phyloP scores from a whole-genome alignment of 2,888 invertebrate genomes.

The Campoplex capitator region DNA sequence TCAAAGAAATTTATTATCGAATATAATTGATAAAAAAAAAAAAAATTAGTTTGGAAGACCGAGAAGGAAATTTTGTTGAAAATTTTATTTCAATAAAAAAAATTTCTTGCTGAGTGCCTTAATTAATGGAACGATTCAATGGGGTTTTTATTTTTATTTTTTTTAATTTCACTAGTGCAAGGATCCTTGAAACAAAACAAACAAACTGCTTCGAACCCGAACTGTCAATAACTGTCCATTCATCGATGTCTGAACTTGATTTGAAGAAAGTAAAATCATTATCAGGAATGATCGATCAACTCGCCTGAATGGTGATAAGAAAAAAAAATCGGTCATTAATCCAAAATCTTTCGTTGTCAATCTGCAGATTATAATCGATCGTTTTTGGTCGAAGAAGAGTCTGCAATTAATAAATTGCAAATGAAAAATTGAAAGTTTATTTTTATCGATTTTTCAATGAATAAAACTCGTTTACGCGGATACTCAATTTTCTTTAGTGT shows the following conservation, averaged over 20 bases:
- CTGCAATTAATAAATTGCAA: not conserved
- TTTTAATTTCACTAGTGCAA: not conserved
- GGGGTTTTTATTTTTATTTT: no score
- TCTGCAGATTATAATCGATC: not conserved
- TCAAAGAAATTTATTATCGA: no score
- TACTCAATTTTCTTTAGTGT: not conserved
- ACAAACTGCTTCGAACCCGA: not conserved
- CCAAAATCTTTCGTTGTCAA: not conserved
- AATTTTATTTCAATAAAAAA: no score
- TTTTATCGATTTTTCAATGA: no score
- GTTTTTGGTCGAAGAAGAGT: not conserved
- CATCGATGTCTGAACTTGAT: constrained; percentile 28
- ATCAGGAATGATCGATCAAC: not conserved
- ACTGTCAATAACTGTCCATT: constrained; percentile 6
- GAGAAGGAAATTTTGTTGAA: no score
- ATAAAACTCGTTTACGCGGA: not conserved
- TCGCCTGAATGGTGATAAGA: not conserved
- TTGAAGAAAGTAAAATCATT: not conserved
- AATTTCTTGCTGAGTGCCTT: no score
- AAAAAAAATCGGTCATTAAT: constrained; percentile 7
- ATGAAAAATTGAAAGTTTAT: no score
- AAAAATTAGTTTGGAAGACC: no score
- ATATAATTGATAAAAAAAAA: no score
- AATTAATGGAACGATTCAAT: not conserved
- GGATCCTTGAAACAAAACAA: not conserved